Percentiles rank a stretch among this genome's conserved stretches.
These are phyloP conservation scores for Hapalemur alaotrensis DNA, from an alignment of 2,797 vertebrate genomes.

Conservation along the genomic window DNA sequence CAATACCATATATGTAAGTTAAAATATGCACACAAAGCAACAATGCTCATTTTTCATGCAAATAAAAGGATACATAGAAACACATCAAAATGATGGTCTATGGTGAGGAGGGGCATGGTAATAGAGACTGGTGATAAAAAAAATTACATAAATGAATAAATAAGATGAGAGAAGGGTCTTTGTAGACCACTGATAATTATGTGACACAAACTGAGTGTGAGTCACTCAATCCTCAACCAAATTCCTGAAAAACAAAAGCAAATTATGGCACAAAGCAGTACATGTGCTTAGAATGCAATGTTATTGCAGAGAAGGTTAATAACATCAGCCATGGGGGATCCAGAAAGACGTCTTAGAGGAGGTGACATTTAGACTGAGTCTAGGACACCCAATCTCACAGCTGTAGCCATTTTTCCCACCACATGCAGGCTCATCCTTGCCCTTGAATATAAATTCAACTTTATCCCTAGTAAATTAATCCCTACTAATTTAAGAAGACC, in stretches of 20 bases:
- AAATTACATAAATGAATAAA: not conserved
- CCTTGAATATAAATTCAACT: not conserved
- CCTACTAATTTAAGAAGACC: not conserved
- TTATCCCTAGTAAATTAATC: not conserved
- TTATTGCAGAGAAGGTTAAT: not conserved
- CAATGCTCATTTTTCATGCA: not conserved
- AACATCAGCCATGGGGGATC: not conserved
- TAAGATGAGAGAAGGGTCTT: not conserved
- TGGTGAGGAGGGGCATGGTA: not conserved
- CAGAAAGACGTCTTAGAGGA: not conserved
- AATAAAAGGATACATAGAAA: not conserved
- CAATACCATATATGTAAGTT: not conserved
- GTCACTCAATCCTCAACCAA: not conserved
- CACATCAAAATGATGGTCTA: not conserved
- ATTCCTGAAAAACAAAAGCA: not conserved
- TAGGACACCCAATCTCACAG: not conserved
- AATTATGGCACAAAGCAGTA: not conserved
- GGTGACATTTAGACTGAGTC: not conserved
- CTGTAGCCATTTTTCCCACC: not conserved
- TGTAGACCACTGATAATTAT: not conserved
- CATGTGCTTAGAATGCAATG: not conserved
- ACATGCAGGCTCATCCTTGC: not conserved
- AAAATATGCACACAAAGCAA: not conserved
- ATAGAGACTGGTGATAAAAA: not conserved
- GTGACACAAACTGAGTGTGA: not conserved